phyloP scores from a whole-genome alignment of 2,113 vertebrate genomes.

The Hypanus sabinus region DNA sequence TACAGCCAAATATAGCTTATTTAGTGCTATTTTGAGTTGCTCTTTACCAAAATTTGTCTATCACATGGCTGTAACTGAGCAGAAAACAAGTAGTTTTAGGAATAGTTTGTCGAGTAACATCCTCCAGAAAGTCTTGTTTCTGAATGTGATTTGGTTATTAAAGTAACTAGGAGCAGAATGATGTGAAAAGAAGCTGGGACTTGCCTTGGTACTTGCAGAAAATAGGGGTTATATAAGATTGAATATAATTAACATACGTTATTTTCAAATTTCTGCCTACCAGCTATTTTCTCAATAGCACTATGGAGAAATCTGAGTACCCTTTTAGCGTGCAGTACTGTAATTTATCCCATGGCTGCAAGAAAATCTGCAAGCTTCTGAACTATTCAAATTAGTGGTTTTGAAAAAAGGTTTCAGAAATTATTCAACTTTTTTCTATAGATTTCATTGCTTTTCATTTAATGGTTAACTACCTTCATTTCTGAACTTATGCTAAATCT shows the following conservation, averaged over 20 bases:
- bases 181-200: too few relatives aligned
- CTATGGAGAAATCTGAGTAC: background rate
- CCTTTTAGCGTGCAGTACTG: background rate
- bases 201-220: background rate
- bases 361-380: background rate
- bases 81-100: background rate
- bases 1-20: background rate
- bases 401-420: background rate
- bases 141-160: background rate
- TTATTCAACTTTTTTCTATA: too few relatives aligned
- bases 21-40: too few relatives aligned
- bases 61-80: background rate
- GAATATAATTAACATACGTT: background rate
- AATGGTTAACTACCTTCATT: too few relatives aligned
- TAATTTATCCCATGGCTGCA: background rate
- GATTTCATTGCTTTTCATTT: too few relatives aligned
- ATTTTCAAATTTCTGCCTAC: background rate
- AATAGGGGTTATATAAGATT: background rate
- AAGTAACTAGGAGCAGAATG: too few relatives aligned
- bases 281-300: background rate
- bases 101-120: constrained; percentile 5
- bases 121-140: background rate
- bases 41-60: too few relatives aligned
- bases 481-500: too few relatives aligned
- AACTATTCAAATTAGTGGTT: too few relatives aligned